Conservation (phyloP, 2,888 invertebrate genomes). For the Drosophila subquinaria region DNA sequence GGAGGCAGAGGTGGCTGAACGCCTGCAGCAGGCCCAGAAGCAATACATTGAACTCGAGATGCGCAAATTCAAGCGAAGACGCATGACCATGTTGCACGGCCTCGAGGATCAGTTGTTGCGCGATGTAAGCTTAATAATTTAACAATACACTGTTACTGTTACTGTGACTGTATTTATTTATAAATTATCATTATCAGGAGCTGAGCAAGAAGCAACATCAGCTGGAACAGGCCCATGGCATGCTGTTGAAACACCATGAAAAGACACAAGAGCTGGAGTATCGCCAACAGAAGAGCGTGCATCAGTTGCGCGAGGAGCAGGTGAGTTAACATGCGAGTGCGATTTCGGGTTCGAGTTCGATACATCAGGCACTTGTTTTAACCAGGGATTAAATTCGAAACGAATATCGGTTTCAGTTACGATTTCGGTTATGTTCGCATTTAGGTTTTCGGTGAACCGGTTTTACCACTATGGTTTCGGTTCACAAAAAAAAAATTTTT, state of each 20-base stretch:
- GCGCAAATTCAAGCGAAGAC: slow-evolving; percentile 95
- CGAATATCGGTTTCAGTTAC: too few relatives aligned
- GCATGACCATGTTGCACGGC: slow-evolving; percentile 93
- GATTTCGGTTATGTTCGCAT: too few relatives aligned
- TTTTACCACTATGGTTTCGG: too few relatives aligned
- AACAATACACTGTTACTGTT: neutral
- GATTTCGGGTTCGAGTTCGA: neutral
- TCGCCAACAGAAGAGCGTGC: slow-evolving; percentile 97
- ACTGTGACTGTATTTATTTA: neutral
- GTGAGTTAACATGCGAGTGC: slow-evolving; percentile 83
- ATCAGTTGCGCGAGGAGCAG: slow-evolving; percentile 95
- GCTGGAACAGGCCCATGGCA: slow-evolving; percentile 96
- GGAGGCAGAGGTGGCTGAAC: slow-evolving; percentile 95
- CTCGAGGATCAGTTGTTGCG: slow-evolving; percentile 95
- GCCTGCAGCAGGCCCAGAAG: slow-evolving; percentile 94
- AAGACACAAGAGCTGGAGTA: slow-evolving; percentile 98
- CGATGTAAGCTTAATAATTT: slow-evolving; percentile 88
- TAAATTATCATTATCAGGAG: slow-evolving; percentile 88
- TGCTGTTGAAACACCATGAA: slow-evolving; percentile 98
- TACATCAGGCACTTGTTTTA: neutral
- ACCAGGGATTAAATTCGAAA: too few relatives aligned
- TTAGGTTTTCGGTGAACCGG: too few relatives aligned
- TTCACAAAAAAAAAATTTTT: too few relatives aligned
- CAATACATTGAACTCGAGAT: slow-evolving; percentile 96
- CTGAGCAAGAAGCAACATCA: slow-evolving; percentile 97